phyloP scores from a whole-genome alignment of 37 sponge, comb jelly and placozoan genomes.

The Tethya wilhelma region DNA sequence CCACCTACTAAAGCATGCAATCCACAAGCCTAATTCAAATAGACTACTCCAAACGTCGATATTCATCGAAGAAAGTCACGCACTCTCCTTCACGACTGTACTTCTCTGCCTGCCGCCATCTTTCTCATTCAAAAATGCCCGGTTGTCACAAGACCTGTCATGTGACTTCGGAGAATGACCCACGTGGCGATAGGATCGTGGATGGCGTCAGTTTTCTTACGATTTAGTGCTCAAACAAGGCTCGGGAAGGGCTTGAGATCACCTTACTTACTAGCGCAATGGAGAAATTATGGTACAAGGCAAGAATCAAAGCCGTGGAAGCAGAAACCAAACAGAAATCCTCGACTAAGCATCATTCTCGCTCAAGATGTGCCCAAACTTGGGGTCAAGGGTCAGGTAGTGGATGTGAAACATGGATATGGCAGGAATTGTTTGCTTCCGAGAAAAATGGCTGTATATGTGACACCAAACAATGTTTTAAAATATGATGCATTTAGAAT shows the following conservation, averaged over 20 bases:
- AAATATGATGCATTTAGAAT: constrained; percentile 45
- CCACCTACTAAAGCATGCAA: too few species aligned
- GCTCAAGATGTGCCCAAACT: constrained; percentile 74
- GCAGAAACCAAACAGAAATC: constrained; percentile 79
- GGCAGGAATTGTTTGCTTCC: constrained; percentile 81
- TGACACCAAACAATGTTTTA: constrained; percentile 63
- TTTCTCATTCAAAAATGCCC: constrained; percentile 50
- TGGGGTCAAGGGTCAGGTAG: constrained; percentile 68
- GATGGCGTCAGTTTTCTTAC: too few species aligned
- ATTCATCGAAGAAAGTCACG: too few species aligned
- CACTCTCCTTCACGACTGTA: neutral
- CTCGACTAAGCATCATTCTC: constrained; percentile 59
- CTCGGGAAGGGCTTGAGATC: too few species aligned
- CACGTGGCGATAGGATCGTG: too few species aligned
- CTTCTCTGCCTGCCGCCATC: constrained; percentile 32
- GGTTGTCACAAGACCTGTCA: constrained; percentile 46
- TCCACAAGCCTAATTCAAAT: neutral
- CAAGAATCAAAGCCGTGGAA: constrained; percentile 67
- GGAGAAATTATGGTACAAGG: constrained; percentile 47
- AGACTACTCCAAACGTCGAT: too few species aligned
- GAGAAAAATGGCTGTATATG: constrained; percentile 72
- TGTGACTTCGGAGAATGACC: neutral
- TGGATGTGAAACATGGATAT: constrained; percentile 82
- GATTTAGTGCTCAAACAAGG: too few species aligned
- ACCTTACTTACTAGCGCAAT: neutral